Percentiles rank a stretch among this genome's conserved stretches.
Evolutionary conservation across 2,113 vertebrate genomes (phyloP).

Genomic region (Ursus arctos): DNA sequence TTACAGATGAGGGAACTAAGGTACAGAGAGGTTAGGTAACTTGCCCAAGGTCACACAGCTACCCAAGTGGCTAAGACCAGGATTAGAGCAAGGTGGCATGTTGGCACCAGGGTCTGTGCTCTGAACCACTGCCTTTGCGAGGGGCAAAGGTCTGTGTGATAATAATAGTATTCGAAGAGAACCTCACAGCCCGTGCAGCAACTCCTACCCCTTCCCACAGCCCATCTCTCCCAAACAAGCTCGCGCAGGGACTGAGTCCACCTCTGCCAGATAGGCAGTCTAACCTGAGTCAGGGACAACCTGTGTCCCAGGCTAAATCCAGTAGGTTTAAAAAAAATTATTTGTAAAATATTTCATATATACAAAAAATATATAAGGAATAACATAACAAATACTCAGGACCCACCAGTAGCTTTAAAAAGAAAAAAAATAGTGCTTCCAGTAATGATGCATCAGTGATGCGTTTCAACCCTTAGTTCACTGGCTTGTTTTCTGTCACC

Average conservation of each 20-base stretch:
- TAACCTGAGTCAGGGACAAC: neutral
- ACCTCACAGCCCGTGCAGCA: neutral
- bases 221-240: neutral
- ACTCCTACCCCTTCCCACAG: neutral
- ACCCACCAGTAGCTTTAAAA: neutral
- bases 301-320: neutral
- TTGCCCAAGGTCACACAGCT: neutral
- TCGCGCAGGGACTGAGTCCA: neutral
- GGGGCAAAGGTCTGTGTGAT: neutral
- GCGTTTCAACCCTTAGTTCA: neutral
- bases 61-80: neutral
- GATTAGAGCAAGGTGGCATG: neutral
- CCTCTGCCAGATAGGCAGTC: neutral
- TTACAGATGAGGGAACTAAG: constrained; percentile 6
- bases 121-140: neutral
- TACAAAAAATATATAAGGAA: neutral
- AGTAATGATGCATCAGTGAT: neutral
- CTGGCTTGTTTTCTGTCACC: neutral
- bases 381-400: neutral
- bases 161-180: neutral
- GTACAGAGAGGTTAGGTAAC: neutral
- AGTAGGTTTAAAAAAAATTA: neutral
- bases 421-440: neutral
- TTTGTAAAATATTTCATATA: constrained; percentile 19
- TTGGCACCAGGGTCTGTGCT: neutral